A percentile compares a stretch with the other conserved stretches of the same genome.
These are phyloP conservation scores for Galemys pyrenaicus DNA, from an alignment of 2,113 vertebrate genomes.

Conservation along the genomic window DNA sequence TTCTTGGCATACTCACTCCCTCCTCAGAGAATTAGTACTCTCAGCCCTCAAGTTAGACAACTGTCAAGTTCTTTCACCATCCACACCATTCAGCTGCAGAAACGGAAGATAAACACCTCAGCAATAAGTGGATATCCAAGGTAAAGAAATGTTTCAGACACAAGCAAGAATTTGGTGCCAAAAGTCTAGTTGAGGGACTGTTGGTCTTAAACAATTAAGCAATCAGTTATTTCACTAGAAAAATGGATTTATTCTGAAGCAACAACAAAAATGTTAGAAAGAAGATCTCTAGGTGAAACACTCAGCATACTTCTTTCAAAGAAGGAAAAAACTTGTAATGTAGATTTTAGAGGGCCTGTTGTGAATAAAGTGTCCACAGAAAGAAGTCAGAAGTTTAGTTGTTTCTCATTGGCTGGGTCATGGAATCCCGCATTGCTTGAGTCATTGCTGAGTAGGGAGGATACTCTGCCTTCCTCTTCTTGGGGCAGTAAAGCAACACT, in stretches of 20 bases:
- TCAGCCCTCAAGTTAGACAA: not conserved
- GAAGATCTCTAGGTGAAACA: not conserved
- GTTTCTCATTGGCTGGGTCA: not conserved
- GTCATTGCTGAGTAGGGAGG: no score
- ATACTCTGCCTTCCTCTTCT: no score
- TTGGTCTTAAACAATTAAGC: not conserved
- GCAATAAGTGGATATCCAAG: not conserved
- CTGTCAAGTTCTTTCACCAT: not conserved
- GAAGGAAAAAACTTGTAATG: not conserved
- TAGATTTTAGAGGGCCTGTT: not conserved
- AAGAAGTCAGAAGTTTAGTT: not conserved
- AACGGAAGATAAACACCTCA: not conserved
- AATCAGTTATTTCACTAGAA: not conserved
- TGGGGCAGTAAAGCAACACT: no score
- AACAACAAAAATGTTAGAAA: not conserved
- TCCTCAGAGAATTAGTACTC: not conserved
- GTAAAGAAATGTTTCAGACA: accelerated
- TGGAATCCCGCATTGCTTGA: no score
- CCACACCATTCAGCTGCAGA: not conserved
- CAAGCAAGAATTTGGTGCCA: not conserved
- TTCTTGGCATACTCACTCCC: not conserved
- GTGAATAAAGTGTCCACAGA: not conserved
- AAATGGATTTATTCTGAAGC: not conserved
- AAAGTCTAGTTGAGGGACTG: not conserved
- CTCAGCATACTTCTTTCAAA: not conserved